Conservation (phyloP, 2,113 vertebrate species). For the Platycercus adscitus region DNA sequence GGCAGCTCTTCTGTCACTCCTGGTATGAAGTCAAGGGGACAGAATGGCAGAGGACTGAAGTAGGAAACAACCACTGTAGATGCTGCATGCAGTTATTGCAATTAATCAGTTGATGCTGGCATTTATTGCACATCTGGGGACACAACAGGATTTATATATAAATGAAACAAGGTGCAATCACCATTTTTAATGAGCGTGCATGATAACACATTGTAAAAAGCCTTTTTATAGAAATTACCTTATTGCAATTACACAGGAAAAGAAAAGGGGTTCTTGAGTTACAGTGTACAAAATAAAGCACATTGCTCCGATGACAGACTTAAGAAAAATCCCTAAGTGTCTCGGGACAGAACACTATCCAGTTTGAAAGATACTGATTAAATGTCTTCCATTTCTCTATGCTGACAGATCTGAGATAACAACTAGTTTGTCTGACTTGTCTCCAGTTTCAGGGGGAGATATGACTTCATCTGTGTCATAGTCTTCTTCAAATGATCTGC, state of each 20-base stretch:
- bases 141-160: not conserved
- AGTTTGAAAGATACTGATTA: conserved; percentile 61
- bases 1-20: not conserved
- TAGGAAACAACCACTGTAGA: not conserved
- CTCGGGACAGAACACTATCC: conserved; percentile 39
- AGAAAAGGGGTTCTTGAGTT: conserved; percentile 56
- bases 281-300: conserved; percentile 73
- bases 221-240: conserved; percentile 69
- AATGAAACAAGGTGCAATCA: conserved; percentile 54
- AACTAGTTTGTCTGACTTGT: conserved; percentile 90
- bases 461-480: conserved; percentile 92
- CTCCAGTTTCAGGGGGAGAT: conserved; percentile 86
- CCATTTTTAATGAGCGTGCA: conserved; percentile 51
- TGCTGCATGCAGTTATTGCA: not conserved
- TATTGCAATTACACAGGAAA: conserved; percentile 73
- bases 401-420: conserved; percentile 89
- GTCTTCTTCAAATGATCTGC: conserved; percentile 95
- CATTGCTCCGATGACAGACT: conserved; percentile 64
- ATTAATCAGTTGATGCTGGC: not conserved
- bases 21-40: not conserved
- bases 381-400: conserved; percentile 59
- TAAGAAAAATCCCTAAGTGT: conserved; percentile 44
- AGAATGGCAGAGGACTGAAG: not conserved
- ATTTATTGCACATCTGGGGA: conserved; percentile 48
- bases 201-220: conserved; percentile 76